These are phyloP conservation scores for Buphagus erythrorhynchus DNA, from an alignment of 2,797 vertebrate species.

Conservation along the genomic window DNA sequence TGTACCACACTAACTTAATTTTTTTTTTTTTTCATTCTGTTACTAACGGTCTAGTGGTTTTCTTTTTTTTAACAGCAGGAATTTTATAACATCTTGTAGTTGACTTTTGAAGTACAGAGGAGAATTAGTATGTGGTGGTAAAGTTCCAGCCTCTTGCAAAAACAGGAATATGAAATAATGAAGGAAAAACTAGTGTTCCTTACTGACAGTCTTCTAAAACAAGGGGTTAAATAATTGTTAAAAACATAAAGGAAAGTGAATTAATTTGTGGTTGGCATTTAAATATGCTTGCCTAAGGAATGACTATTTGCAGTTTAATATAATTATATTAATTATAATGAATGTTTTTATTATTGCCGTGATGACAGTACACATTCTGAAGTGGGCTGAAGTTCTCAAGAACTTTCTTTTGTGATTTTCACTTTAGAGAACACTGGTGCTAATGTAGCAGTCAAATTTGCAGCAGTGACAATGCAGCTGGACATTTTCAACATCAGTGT, in stretches of 20 bases:
- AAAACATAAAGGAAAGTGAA: not conserved
- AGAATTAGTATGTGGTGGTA: not conserved
- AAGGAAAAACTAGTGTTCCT: not conserved
- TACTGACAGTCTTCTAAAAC: not conserved
- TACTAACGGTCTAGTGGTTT: not conserved
- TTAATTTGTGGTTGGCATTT: not conserved
- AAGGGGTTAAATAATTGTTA: not conserved
- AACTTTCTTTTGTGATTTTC: not conserved
- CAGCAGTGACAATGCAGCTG: not conserved
- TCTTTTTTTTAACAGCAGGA: not conserved
- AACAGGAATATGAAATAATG: not conserved
- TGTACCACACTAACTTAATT: not conserved
- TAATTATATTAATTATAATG: not conserved
- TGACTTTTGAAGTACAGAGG: not conserved
- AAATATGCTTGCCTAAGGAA: not conserved
- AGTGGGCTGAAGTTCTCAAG: not conserved
- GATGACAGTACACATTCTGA: not conserved
- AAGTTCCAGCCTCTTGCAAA: not conserved
- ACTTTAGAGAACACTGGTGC: not conserved
- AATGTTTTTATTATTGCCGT: not conserved
- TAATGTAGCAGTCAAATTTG: not conserved
- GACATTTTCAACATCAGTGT: not conserved
- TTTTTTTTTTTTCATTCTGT: not conserved
- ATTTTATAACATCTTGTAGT: not conserved
- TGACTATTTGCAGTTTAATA: not conserved